Percentiles rank a stretch among this genome's conserved stretches.
These are phyloP conservation scores for Phenacoccus solenopsis DNA, from an alignment of 1,140 invertebrate genomes.

Conservation along the genomic window DNA sequence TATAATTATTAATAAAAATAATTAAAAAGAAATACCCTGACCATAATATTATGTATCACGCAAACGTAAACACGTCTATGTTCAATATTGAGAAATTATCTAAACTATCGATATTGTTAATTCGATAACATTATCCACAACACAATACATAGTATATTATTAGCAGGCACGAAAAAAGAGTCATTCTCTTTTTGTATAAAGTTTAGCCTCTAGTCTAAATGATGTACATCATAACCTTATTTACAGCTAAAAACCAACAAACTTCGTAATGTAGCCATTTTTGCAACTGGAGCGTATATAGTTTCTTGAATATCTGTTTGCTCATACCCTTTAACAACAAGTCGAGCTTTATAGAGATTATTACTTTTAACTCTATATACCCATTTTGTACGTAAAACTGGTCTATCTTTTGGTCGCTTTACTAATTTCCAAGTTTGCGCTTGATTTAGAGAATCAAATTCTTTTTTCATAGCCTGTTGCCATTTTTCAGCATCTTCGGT, in stretches of 20 bases:
- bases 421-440: constrained; percentile 21
- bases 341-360: constrained; percentile 25
- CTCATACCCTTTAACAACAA: constrained; percentile 28
- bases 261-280: constrained; percentile 5
- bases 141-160: no score
- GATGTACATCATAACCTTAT: not conserved
- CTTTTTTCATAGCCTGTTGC: constrained; percentile 22
- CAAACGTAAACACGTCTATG: no score
- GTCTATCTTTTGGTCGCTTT: not conserved
- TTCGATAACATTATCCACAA: no score
- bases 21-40: no score
- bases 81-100: no score
- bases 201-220: no score
- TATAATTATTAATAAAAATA: no score
- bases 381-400: not conserved
- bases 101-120: no score
- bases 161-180: no score
- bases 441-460: constrained; percentile 24
- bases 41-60: no score
- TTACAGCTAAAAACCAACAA: not conserved
- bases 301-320: constrained; percentile 20
- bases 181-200: no score
- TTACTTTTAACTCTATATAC: not conserved
- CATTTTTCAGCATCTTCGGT: constrained; percentile 23
- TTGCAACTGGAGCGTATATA: constrained; percentile 26